Evolutionary conservation across 2,797 vertebrate genomes (phyloP), one percentile per base, ranked within the genome.

Genomic region (Acipenser transmontanus): DNA sequence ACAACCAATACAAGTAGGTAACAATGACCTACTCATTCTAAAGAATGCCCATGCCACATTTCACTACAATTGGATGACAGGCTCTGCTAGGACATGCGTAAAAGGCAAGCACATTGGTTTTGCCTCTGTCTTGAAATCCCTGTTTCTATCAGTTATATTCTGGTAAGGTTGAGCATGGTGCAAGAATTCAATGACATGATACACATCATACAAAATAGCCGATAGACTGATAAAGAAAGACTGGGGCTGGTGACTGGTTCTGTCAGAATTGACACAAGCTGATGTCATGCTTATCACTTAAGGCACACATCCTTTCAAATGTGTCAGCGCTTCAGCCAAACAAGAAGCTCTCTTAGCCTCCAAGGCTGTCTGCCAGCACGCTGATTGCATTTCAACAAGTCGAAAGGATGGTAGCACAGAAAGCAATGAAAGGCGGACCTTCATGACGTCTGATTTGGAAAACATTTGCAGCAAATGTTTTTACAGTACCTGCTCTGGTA

Each of bases 201-300:
- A 34, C 34, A 34, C 34, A 34, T 34, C 34, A 34, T 34, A 34
- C 34, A 34, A 34, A 34, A 34, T 34, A 34, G 34, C 34, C 4
- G 34, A 14, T 47, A 52, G 47, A n/a, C 47, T 56, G 34, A 66
- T 59, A 66, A 59, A 59, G 57, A 47, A 10, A 13, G 57, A 49
- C 54, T 12, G 49, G 13, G 47, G 9, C 34, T 10, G 8, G 50
- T 59, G 54, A 49, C 64, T 47, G 65, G 12, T 48, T 9, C 57
- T 66, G 65, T 66, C 65, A 66, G 17, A 49, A 49, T 52, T 12
- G 57, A 20, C 52, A 60, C 48, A 6, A 8, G 64, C 54, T n/a
- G 54, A 17, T 49, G 64, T 66, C 64, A 9, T 13, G 8, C 64
- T n/a, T 61, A 61, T 61, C 60, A 34, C 60, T 34, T 20, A 9